These are phyloP conservation scores for Lophotriccus pileatus DNA, from an alignment of 2,797 vertebrate genomes.

Conservation along the genomic window DNA sequence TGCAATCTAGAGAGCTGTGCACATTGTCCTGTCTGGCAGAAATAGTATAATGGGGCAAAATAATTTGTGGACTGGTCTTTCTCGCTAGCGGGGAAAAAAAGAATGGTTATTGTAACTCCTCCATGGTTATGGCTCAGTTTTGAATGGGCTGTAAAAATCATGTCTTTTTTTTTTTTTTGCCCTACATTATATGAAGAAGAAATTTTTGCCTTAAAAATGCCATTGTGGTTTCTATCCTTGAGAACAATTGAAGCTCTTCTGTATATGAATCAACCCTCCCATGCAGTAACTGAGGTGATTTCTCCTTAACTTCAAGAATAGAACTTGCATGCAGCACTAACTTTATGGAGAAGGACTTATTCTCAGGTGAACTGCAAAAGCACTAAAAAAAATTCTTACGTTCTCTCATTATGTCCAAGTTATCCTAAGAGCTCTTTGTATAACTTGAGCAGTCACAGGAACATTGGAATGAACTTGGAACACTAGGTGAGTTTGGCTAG, in stretches of 20 bases:
- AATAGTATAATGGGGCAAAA: not conserved
- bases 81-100: not conserved
- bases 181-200: not conserved
- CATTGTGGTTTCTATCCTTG: not conserved
- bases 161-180: not conserved
- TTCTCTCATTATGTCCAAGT: not conserved
- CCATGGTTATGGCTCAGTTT: slow-evolving; percentile 10
- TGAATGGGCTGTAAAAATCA: not conserved
- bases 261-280: not conserved
- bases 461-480: not conserved
- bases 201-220: slow-evolving; percentile 5
- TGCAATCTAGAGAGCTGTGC: not conserved
- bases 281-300: not conserved
- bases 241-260: not conserved
- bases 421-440: not conserved
- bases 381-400: not conserved
- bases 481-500: not conserved
- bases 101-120: not conserved
- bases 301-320: not conserved
- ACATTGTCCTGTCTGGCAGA: not conserved
- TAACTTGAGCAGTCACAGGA: not conserved
- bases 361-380: not conserved
- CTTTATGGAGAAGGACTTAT: not conserved
- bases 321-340: not conserved
- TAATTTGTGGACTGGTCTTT: not conserved